Percentiles rank a stretch among this genome's conserved stretches.
phyloP scores from a whole-genome alignment of 2,797 vertebrate genomes.

The Darevskia mixta region DNA sequence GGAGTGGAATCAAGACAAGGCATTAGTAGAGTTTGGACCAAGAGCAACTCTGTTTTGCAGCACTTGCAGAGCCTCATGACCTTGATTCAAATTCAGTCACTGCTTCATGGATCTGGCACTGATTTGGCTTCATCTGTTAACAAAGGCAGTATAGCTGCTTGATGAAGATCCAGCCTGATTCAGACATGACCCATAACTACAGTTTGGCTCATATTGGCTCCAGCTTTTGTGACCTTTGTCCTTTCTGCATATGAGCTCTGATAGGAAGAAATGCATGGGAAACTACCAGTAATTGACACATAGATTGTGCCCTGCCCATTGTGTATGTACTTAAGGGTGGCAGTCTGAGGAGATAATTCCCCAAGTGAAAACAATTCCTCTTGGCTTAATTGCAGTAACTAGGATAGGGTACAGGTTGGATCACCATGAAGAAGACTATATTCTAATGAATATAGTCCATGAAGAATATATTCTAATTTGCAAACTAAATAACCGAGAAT shows the following conservation, averaged over 20 bases:
- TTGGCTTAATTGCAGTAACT: not conserved
- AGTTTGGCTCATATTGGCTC: not conserved
- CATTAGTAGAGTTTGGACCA: not conserved
- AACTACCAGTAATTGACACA: slow-evolving; percentile 13
- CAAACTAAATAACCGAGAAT: not conserved
- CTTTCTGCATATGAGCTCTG: not conserved
- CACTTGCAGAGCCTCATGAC: not conserved
- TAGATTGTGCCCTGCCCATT: not conserved
- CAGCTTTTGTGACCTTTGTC: not conserved
- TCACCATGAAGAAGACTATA: not conserved
- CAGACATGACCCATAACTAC: not conserved
- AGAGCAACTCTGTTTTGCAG: not conserved
- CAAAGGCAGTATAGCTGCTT: not conserved
- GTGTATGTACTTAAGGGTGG: not conserved
- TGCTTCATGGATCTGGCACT: not conserved
- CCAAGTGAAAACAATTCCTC: slow-evolving; percentile 14
- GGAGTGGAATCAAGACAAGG: not conserved
- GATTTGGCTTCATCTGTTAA: not conserved
- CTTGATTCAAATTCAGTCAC: not conserved
- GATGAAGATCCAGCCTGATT: not conserved
- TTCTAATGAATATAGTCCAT: too few species aligned
- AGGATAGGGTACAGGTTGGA: not conserved
- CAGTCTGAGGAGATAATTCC: slow-evolving; percentile 5
- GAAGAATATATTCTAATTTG: not conserved
- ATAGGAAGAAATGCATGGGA: not conserved